Conservation (phyloP, 2,113 vertebrate species). For the Myiozetetes cayanensis region DNA sequence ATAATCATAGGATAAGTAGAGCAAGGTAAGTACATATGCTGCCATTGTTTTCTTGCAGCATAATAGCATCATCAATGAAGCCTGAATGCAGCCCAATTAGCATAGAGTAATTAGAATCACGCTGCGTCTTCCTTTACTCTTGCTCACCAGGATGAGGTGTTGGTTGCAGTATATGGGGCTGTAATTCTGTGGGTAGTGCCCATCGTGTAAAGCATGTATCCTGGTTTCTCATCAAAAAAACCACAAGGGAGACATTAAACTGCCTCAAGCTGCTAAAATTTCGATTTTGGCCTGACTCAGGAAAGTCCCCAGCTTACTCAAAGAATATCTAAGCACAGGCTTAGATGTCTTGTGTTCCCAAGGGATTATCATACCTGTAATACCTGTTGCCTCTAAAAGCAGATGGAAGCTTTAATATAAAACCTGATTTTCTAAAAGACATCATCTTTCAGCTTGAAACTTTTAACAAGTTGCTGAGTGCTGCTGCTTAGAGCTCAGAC, state of each 20-base stretch:
- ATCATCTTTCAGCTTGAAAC: neutral
- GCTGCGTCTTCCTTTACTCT: constrained; percentile 27
- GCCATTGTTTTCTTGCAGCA: constrained; percentile 53
- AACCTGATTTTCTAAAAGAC: neutral
- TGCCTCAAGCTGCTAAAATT: neutral
- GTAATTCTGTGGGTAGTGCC: neutral
- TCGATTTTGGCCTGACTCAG: neutral
- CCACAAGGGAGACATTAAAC: neutral
- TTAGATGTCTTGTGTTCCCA: neutral
- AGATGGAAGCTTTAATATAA: neutral
- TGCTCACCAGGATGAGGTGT: neutral
- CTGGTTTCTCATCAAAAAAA: neutral
- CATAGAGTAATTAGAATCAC: constrained; percentile 53
- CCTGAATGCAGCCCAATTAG: constrained; percentile 64
- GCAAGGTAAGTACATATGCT: constrained; percentile 59
- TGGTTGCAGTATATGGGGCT: neutral
- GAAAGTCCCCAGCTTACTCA: neutral
- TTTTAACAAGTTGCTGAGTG: neutral
- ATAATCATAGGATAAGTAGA: constrained; percentile 20
- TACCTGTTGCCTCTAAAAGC: neutral
- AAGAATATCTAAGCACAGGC: neutral
- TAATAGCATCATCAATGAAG: constrained; percentile 61
- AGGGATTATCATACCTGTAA: neutral
- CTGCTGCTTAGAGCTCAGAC: neutral
- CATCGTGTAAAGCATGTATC: neutral